phyloP scores from a whole-genome alignment of 2,113 vertebrate species.

The Brachyhypopomus gauderio region DNA sequence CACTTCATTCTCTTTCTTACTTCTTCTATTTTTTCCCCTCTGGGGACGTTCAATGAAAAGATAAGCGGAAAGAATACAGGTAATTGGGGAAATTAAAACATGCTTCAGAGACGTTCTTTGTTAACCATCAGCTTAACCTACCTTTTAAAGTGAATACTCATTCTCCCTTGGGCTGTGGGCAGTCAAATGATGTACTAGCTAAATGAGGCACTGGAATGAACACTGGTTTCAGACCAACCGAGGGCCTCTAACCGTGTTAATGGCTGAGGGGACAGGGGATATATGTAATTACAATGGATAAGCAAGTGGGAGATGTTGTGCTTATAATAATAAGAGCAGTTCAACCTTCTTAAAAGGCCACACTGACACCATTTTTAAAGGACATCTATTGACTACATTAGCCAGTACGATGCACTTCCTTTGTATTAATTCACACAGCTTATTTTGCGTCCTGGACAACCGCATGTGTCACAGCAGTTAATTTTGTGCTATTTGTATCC shows the following conservation, averaged over 20 bases:
- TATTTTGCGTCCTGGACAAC: too few species aligned
- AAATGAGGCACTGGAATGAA: slow-evolving; percentile 14
- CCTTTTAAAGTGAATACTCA: slow-evolving; percentile 40
- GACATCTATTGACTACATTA: too few species aligned
- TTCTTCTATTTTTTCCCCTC: slow-evolving; percentile 58
- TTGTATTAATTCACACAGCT: too few species aligned
- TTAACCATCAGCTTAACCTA: slow-evolving; percentile 60
- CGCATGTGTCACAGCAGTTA: too few species aligned
- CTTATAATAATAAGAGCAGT: slow-evolving; percentile 16
- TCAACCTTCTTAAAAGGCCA: not conserved
- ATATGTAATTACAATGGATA: slow-evolving; percentile 4
- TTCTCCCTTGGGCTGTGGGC: slow-evolving; percentile 23
- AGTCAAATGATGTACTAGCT: slow-evolving; percentile 29
- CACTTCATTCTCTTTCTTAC: slow-evolving; percentile 73
- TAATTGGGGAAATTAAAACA: slow-evolving; percentile 83
- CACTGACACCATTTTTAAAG: not conserved
- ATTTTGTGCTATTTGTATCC: too few species aligned
- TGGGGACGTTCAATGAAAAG: slow-evolving; percentile 84
- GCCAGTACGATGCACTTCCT: too few species aligned
- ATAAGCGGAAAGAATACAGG: slow-evolving; percentile 89
- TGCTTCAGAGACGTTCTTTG: slow-evolving; percentile 45
- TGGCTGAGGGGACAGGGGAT: slow-evolving; percentile 21
- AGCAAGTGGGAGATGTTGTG: not conserved
- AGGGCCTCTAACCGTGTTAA: slow-evolving; percentile 30
- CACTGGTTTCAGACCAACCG: not conserved